phyloP scores from a whole-genome alignment of 2,888 invertebrate species.

The Vanessa cardui region DNA sequence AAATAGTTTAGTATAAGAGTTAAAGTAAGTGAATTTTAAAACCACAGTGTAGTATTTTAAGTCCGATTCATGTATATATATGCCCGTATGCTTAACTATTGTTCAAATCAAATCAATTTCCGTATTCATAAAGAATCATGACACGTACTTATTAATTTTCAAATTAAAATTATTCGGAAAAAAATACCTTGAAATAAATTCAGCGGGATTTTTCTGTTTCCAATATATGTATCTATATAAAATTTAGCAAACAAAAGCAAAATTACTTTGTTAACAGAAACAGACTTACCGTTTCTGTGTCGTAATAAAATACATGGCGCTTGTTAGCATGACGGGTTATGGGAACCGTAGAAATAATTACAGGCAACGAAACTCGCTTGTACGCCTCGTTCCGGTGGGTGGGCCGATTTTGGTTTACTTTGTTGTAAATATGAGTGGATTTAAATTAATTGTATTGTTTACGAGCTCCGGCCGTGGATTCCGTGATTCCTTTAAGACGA shows the following conservation, averaged over 20 bases:
- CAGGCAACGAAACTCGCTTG: constrained; percentile 28
- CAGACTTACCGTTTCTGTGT: constrained; percentile 65
- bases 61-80: background rate
- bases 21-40: no score
- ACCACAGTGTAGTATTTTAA: no score
- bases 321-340: constrained; percentile 52
- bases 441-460: constrained; percentile 9
- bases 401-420: constrained; percentile 14
- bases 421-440: constrained; percentile 7
- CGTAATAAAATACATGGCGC: constrained; percentile 56
- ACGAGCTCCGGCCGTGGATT: background rate
- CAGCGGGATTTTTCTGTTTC: no score
- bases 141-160: no score
- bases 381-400: constrained; percentile 29
- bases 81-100: background rate
- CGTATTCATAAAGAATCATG: no score
- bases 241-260: constrained; percentile 25
- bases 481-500: background rate
- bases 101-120: no score
- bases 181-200: no score
- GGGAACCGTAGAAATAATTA: constrained; percentile 49
- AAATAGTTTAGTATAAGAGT: no score
- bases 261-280: constrained; percentile 57
- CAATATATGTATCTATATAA: background rate
- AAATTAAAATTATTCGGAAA: no score